Conservation (phyloP, 2,888 invertebrate species). For the Caenorhabditis japonica region DNA sequence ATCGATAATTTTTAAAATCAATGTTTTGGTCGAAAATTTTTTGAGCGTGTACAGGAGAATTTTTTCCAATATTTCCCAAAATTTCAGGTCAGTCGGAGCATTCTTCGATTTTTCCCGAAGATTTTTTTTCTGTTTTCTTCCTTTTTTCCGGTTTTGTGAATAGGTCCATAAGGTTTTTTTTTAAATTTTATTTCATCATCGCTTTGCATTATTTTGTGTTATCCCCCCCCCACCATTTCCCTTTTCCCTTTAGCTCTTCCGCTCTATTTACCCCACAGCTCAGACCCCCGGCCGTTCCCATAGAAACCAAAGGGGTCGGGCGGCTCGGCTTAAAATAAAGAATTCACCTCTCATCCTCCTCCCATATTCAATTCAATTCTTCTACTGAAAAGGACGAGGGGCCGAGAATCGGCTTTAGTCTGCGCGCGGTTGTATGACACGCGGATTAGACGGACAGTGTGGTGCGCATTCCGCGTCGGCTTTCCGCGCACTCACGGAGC, state of each 20-base stretch:
- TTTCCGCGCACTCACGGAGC: slow-evolving; percentile 1
- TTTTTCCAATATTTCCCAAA: too few species aligned
- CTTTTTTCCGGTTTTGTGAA: too few species aligned
- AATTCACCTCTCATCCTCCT: slow-evolving; percentile 12
- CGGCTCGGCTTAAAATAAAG: slow-evolving; percentile 5
- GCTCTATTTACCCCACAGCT: slow-evolving; percentile 22
- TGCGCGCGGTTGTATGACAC: slow-evolving; percentile 54
- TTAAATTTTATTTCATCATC: too few species aligned
- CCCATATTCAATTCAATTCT: slow-evolving; percentile 8
- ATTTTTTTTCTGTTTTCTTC: too few species aligned
- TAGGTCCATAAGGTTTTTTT: too few species aligned
- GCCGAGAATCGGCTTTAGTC: slow-evolving; percentile 44
- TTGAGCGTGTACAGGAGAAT: too few species aligned
- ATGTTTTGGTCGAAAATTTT: too few species aligned
- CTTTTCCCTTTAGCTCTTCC: background rate
- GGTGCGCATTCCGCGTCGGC: slow-evolving; percentile 5
- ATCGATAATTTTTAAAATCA: too few species aligned
- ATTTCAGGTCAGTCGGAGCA: too few species aligned
- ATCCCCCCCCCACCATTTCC: too few species aligned
- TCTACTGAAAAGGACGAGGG: slow-evolving; percentile 7
- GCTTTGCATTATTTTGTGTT: too few species aligned
- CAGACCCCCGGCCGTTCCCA: slow-evolving; percentile 22
- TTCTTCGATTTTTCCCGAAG: too few species aligned
- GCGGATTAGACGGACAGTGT: slow-evolving; percentile 48
- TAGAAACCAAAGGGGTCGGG: slow-evolving; percentile 40